These are phyloP conservation scores for Nephrocerus scutellatus DNA, from an alignment of 2,888 invertebrate genomes.

Conservation along the genomic window DNA sequence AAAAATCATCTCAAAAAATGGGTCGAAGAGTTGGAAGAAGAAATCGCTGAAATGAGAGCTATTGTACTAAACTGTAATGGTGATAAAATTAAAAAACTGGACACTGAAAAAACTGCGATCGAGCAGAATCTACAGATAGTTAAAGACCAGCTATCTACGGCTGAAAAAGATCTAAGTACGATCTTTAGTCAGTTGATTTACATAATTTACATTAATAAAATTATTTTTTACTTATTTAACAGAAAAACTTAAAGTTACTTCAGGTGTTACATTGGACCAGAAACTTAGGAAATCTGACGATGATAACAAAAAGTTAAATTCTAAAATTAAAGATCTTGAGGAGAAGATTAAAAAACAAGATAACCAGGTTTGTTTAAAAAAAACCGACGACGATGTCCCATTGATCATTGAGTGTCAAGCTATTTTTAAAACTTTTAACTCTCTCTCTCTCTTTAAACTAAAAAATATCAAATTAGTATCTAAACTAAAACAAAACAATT, in stretches of 20 bases:
- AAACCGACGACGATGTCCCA: too few relatives aligned
- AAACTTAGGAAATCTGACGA: slow-evolving; percentile 62
- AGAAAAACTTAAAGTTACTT: slow-evolving; percentile 35
- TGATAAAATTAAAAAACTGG: slow-evolving; percentile 51
- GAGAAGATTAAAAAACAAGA: slow-evolving; percentile 50
- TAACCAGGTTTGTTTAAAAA: slow-evolving; percentile 37
- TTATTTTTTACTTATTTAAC: slow-evolving; percentile 1
- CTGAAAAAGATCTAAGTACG: slow-evolving; percentile 47
- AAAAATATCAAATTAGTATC: too few relatives aligned
- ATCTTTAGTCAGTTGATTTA: not conserved
- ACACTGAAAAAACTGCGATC: slow-evolving; percentile 59
- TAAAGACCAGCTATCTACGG: slow-evolving; percentile 59
- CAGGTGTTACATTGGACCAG: slow-evolving; percentile 54
- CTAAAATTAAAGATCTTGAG: slow-evolving; percentile 49
- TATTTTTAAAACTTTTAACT: too few relatives aligned
- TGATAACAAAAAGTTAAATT: slow-evolving; percentile 58
- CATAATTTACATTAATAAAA: not conserved
- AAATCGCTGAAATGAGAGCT: slow-evolving; percentile 57
- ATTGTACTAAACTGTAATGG: slow-evolving; percentile 44
- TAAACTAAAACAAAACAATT: too few relatives aligned
- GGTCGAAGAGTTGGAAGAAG: slow-evolving; percentile 81
- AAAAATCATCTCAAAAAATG: slow-evolving; percentile 59
- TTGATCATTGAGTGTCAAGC: too few relatives aligned
- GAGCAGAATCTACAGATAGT: slow-evolving; percentile 59
- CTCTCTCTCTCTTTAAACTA: too few relatives aligned